Evolutionary conservation across 1,140 invertebrate species (phyloP).

Genomic region (Ips typographus): DNA sequence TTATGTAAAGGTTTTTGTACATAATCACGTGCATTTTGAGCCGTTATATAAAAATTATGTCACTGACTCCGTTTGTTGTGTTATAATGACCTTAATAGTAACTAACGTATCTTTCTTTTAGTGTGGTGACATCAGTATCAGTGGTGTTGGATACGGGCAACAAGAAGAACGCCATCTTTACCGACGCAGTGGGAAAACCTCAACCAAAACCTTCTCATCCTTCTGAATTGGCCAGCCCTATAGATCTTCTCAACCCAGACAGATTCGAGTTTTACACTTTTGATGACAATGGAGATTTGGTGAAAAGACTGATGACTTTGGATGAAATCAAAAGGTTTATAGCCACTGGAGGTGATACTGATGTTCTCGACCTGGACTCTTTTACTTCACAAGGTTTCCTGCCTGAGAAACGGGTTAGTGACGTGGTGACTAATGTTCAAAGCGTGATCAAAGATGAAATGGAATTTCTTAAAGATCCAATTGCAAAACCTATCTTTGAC

Average conservation of each 20-base stretch:
- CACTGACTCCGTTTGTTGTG: neutral
- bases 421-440: slow-evolving; percentile 77
- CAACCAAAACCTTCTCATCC: slow-evolving; percentile 58
- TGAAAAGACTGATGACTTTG: slow-evolving; percentile 78
- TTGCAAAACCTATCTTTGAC: slow-evolving; percentile 57
- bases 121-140: slow-evolving; percentile 62
- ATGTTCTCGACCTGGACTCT: slow-evolving; percentile 39
- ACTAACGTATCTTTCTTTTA: slow-evolving; percentile 45
- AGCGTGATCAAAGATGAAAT: slow-evolving; percentile 78
- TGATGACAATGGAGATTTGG: slow-evolving; percentile 75
- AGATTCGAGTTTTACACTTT: slow-evolving; percentile 84
- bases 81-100: no score
- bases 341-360: slow-evolving; percentile 70
- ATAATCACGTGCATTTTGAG: slow-evolving; percentile 11
- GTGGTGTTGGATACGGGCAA: slow-evolving; percentile 62
- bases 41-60: slow-evolving; percentile 27
- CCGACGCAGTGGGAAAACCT: slow-evolving; percentile 64
- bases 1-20: slow-evolving; percentile 9
- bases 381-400: slow-evolving; percentile 48
- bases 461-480: slow-evolving; percentile 59
- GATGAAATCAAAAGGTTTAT: slow-evolving; percentile 81
- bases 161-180: slow-evolving; percentile 56
- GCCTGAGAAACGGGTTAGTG: slow-evolving; percentile 70
- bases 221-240: slow-evolving; percentile 68
- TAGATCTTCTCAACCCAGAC: slow-evolving; percentile 73